Evolutionary conservation across 1,140 invertebrate genomes (phyloP), one percentile per base, ranked within the genome.

Genomic region (Monomorium pharaonis): DNA sequence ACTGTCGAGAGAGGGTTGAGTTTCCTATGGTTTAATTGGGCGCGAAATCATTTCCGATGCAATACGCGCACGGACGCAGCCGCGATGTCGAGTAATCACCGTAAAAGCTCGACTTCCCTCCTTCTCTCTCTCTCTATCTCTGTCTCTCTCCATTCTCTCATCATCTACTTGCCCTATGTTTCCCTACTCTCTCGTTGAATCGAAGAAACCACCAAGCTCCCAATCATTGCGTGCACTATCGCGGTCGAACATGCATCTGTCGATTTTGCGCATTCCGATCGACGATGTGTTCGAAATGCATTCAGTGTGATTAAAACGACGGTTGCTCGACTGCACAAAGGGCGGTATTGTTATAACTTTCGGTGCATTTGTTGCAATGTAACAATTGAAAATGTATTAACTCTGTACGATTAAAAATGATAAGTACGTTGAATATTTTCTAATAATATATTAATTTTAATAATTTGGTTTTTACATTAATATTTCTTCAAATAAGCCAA

Each of bases 1-100:
- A 77, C 70, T 76, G 72, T 84, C 85, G 72, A 88, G 91, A 91
- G 91, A 90, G 92, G 89, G 91, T 89, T 92, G 91, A 92, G 91
- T 94, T 94, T 93, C 93, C 92, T 93, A 93, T 93, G 93, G 94
- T 93, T 94, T 95, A 95, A 95, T 95, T 95, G 94, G 93, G 93
- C 93, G 93, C 92, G 92, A 95, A 95, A 95, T 94, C 90, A 95
- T 95, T 95, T 94, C 94, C 94, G 92, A 94, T 95, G 94, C 92
- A 93, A 92, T 93, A 94, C 92, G 92, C 93, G 92, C 93, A 92
- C 93, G 91, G 92, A 93, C 91, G 92, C 91, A 92, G 92, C 87
- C 91, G 85, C 83, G 87, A 87, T 89, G 91, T 92, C 92, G 92
- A 93, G 91, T 95, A 94, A 94, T 94, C 94, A 94, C 89, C 92